Conservation (phyloP, 2,888 invertebrate genomes). For the Neocrepidodera transversa region DNA sequence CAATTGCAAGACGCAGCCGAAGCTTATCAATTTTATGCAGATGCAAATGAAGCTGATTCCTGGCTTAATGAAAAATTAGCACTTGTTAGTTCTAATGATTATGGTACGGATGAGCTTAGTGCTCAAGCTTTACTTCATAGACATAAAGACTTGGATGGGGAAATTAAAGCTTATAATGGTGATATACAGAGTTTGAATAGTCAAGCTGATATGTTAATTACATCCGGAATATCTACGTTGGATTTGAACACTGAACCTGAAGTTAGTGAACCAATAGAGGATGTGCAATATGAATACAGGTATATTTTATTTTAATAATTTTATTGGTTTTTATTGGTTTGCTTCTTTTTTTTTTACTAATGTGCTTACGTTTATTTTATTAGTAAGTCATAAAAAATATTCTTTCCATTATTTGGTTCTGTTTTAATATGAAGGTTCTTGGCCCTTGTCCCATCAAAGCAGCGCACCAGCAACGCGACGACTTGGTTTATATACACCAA, state of each 20-base stretch:
- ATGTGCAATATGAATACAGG: conserved; percentile 64
- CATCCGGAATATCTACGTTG: conserved; percentile 76
- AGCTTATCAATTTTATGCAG: conserved; percentile 96
- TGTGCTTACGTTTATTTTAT: not conserved
- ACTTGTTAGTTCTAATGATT: conserved; percentile 86
- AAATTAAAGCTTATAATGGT: conserved; percentile 85
- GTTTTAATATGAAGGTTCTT: no score
- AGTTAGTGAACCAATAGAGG: conserved; percentile 67
- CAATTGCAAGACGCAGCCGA: conserved; percentile 88
- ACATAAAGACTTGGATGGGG: conserved; percentile 86
- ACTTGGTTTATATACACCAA: no score
- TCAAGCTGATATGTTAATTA: conserved; percentile 78
- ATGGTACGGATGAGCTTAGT: conserved; percentile 89
- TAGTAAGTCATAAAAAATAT: not conserved
- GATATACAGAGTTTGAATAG: conserved; percentile 81
- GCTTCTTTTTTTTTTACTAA: not conserved
- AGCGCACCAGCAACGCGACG: no score
- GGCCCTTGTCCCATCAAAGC: no score
- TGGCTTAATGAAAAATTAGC: conserved; percentile 97
- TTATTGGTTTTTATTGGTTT: no score
- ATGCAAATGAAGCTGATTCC: conserved; percentile 96
- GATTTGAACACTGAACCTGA: conserved; percentile 73
- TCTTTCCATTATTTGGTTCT: no score
- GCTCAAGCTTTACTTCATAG: conserved; percentile 88
- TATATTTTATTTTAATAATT: no score